Base-by-base conservation (phyloP, 2,113 vertebrate species). In the Cephalopholis sonnerati region DNA sequence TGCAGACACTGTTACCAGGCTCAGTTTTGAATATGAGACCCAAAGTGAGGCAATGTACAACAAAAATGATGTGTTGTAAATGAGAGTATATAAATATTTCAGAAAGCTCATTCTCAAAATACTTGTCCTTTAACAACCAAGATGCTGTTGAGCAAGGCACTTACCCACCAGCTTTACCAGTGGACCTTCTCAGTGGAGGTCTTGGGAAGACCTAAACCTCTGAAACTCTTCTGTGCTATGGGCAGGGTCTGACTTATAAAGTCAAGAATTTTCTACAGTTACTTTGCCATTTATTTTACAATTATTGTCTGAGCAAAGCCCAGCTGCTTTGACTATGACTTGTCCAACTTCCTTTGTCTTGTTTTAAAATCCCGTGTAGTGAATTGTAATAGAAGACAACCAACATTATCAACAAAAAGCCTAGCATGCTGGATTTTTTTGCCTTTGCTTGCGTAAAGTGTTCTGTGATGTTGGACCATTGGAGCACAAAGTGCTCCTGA, bases 61-160 rank as follows among this genome's bases (percentile, higher is more conserved):
- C 57, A 25, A 44, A 39, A 51, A 27, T 11, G 4, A 48, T 48
- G 15, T 27, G 22, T 29, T 17, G 20, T 50, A 25, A 36, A 66
- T 72, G n/a, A n/a, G n/a, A n/a, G n/a, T n/a, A n/a, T n/a, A n/a
- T n/a, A n/a, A n/a, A n/a, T n/a, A 22, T 41, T 11, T 25, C 12
- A 41, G 22, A 57, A 36, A 72, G 15, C 16, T 7, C 1, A 11
- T 58, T 27, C 58, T 39, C 51, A 7, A 50, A 46, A 39, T 10
- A 46, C 17, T 3, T 3, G 10, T 44, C 46, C 29, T 53, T 72
- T 25, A 64, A 72, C 48, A 63, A 64, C 77, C 13, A 15, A 58
- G 10, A 66, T 50, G 61, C 22, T 59, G 17, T 27, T 39, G 61
- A 58, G n/a, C 69, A 81, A 81, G 75, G 75, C 75, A 77, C 64